phyloP scores from a whole-genome alignment of 1,140 invertebrate genomes.

The Vanessa atalanta region DNA sequence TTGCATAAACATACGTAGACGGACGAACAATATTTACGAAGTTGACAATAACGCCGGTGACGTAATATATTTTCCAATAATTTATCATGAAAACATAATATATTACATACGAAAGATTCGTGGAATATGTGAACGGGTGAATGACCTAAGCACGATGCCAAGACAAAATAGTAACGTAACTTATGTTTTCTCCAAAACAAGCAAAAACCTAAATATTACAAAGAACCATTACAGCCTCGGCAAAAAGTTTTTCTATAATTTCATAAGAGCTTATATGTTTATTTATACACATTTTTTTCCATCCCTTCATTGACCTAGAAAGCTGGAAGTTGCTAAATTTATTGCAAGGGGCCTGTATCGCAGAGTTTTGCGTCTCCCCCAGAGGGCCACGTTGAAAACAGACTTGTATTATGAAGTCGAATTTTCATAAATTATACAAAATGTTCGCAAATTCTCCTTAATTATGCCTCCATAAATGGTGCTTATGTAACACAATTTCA shows the following conservation, averaged over 20 bases:
- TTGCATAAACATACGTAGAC: too few species aligned
- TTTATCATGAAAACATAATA: too few species aligned
- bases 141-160: not conserved
- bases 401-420: constrained; percentile 24
- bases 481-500: constrained; percentile 6
- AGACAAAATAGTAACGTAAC: not conserved
- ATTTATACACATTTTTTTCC: constrained; percentile 29
- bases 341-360: constrained; percentile 27
- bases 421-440: constrained; percentile 34
- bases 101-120: not conserved
- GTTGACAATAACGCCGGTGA: too few species aligned
- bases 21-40: too few species aligned
- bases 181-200: constrained; percentile 6
- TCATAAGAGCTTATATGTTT: not conserved
- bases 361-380: constrained; percentile 13
- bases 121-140: not conserved
- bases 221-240: not conserved
- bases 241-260: constrained; percentile 2
- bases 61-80: too few species aligned
- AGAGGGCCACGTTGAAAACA: constrained; percentile 28
- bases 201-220: constrained; percentile 5
- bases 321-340: constrained; percentile 37
- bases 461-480: constrained; percentile 12
- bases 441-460: constrained; percentile 1
- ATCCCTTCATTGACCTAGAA: constrained; percentile 38